Evolutionary conservation across 2,888 invertebrate genomes (phyloP).

Genomic region (Dioctria rufipes): DNA sequence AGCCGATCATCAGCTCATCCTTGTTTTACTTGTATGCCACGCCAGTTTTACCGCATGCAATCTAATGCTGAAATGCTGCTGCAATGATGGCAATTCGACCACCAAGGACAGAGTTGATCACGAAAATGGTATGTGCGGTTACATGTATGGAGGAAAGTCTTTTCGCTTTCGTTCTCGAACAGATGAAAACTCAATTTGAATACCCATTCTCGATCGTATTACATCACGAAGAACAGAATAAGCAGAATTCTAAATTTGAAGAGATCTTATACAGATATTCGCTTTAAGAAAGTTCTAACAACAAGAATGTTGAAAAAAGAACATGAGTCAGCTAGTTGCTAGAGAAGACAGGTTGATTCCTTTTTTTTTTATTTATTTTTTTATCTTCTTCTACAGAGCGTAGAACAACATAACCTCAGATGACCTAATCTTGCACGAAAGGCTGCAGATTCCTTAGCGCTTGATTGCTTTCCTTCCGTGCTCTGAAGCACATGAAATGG

Average conservation of each 20-base stretch:
- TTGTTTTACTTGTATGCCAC: too few relatives aligned
- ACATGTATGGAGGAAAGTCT: too few relatives aligned
- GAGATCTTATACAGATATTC: constrained; percentile 22
- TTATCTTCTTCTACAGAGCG: not conserved
- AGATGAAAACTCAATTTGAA: constrained; percentile 18
- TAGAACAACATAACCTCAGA: constrained; percentile 35
- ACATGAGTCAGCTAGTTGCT: constrained; percentile 2
- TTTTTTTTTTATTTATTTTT: not conserved
- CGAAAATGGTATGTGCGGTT: too few relatives aligned
- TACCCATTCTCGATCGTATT: not conserved
- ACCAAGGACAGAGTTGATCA: too few relatives aligned
- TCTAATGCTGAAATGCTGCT: too few relatives aligned
- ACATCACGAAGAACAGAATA: not conserved
- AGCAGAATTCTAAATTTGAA: constrained; percentile 23
- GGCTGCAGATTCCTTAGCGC: constrained; percentile 17
- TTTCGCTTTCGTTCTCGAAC: constrained; percentile 28
- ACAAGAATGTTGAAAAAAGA: constrained; percentile 1
- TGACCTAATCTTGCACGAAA: constrained; percentile 43
- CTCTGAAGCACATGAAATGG: constrained; percentile 29
- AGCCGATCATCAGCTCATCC: too few relatives aligned
- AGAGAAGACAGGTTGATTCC: constrained; percentile 23
- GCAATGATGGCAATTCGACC: too few relatives aligned
- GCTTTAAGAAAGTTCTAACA: constrained; percentile 15
- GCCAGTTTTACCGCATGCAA: too few relatives aligned
- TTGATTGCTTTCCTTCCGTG: constrained; percentile 39